Percentiles rank a stretch among this genome's conserved stretches.
These are phyloP conservation scores for Zootoca vivipara DNA, from an alignment of 2,113 vertebrate genomes.

Conservation along the genomic window DNA sequence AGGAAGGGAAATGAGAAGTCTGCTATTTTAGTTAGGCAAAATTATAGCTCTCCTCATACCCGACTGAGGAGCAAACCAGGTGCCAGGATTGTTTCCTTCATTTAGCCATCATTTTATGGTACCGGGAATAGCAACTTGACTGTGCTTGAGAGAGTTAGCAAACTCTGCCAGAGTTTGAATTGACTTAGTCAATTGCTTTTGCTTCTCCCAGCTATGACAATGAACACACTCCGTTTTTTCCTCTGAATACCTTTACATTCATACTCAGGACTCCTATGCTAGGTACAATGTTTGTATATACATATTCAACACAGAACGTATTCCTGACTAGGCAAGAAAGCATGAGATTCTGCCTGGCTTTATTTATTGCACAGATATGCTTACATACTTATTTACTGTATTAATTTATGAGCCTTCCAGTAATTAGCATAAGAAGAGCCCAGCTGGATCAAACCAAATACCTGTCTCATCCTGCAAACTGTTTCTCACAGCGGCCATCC, in stretches of 20 bases:
- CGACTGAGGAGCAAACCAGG: not conserved
- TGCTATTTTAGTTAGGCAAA: not conserved
- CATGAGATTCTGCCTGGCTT: not conserved
- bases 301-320: not conserved
- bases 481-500: too few relatives aligned
- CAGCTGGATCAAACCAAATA: too few relatives aligned
- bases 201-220: not conserved
- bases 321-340: not conserved
- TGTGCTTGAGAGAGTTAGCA: not conserved
- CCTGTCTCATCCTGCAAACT: too few relatives aligned
- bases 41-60: not conserved
- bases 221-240: not conserved
- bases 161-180: not conserved
- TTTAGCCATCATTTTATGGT: conserved; percentile 33
- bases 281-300: not conserved
- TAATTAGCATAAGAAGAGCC: too few relatives aligned
- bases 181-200: conserved; percentile 28
- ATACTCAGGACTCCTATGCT: not conserved
- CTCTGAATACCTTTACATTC: not conserved
- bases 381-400: too few relatives aligned
- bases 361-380: not conserved
- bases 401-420: too few relatives aligned
- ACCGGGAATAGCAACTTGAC: not conserved
- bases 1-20: not conserved
- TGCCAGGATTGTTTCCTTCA: conserved; percentile 4